These are phyloP conservation scores for Gymnosoma rotundatum DNA, from an alignment of 2,888 invertebrate species.

Conservation along the genomic window DNA sequence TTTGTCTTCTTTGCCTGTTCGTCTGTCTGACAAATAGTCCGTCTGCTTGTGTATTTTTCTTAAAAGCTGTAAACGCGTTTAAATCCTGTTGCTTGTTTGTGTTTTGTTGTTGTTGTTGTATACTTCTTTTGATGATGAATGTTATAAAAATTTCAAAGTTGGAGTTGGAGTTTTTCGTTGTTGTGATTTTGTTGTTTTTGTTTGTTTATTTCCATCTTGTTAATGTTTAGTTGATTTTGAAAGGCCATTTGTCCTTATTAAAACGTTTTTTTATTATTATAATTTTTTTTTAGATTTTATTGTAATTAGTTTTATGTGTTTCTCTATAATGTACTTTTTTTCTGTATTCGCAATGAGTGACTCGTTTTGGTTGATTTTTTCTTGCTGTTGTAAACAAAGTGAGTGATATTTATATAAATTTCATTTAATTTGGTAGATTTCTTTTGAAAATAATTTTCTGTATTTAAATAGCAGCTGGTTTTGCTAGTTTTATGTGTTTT, in stretches of 20 bases:
- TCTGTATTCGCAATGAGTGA: constrained; percentile 51
- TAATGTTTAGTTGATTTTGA: constrained; percentile 71
- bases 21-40: constrained; percentile 16
- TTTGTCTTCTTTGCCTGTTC: neutral
- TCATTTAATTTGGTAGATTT: constrained; percentile 69
- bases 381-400: constrained; percentile 50
- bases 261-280: constrained; percentile 60
- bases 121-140: constrained; percentile 69
- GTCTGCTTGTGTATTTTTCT: constrained; percentile 35
- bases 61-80: constrained; percentile 64
- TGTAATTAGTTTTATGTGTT: constrained; percentile 68
- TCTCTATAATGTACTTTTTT: constrained; percentile 50
- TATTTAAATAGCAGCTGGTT: constrained; percentile 69
- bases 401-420: constrained; percentile 70
- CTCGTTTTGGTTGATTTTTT: constrained; percentile 46
- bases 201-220: constrained; percentile 59
- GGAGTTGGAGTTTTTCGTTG: constrained; percentile 54
- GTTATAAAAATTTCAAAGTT: constrained; percentile 69
- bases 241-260: constrained; percentile 70
- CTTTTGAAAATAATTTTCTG: constrained; percentile 60
- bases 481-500: constrained; percentile 50
- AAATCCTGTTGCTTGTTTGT: constrained; percentile 66
- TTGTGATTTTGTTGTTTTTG: constrained; percentile 51
- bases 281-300: constrained; percentile 62
- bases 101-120: constrained; percentile 8